These are phyloP conservation scores for Neuroscelio doddi DNA, from an alignment of 2,888 invertebrate species.

Conservation along the genomic window DNA sequence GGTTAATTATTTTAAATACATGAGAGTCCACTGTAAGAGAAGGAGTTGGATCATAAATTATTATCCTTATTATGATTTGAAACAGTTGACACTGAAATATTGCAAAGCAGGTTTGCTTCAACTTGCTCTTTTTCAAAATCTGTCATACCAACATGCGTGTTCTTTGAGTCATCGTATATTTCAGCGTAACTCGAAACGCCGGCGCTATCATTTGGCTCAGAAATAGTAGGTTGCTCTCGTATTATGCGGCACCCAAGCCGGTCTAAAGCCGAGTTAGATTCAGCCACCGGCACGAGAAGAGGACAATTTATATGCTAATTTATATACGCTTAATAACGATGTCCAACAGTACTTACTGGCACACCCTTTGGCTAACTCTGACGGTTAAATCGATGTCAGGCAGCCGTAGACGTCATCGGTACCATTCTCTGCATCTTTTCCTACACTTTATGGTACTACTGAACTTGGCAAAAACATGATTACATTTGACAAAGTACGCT, in stretches of 20 bases:
- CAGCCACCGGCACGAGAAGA: slow-evolving; percentile 49
- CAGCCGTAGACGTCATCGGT: slow-evolving; percentile 44
- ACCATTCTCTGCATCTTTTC: slow-evolving; percentile 38
- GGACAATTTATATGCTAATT: slow-evolving; percentile 72
- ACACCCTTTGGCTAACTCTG: slow-evolving; percentile 65
- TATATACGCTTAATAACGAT: slow-evolving; percentile 72
- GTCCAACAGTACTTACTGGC: slow-evolving; percentile 70
- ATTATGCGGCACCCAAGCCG: slow-evolving; percentile 64
- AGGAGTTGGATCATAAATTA: too few relatives aligned
- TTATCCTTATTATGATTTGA: too few relatives aligned
- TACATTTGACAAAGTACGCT: too few relatives aligned
- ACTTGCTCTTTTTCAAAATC: too few relatives aligned
- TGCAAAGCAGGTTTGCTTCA: too few relatives aligned
- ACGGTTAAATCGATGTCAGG: slow-evolving; percentile 66
- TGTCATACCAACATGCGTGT: too few relatives aligned
- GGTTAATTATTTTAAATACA: too few relatives aligned
- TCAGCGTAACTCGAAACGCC: slow-evolving; percentile 49
- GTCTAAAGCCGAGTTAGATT: slow-evolving; percentile 47
- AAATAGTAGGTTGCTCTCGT: slow-evolving; percentile 58
- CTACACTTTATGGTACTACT: too few relatives aligned
- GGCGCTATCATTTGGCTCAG: slow-evolving; percentile 60
- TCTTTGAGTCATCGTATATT: slow-evolving; percentile 36
- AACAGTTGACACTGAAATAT: too few relatives aligned
- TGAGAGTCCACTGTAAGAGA: too few relatives aligned
- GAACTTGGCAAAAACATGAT: too few relatives aligned